These are phyloP conservation scores for Stenotaenia linearis DNA, from an alignment of 2,888 invertebrate genomes.

Conservation along the genomic window DNA sequence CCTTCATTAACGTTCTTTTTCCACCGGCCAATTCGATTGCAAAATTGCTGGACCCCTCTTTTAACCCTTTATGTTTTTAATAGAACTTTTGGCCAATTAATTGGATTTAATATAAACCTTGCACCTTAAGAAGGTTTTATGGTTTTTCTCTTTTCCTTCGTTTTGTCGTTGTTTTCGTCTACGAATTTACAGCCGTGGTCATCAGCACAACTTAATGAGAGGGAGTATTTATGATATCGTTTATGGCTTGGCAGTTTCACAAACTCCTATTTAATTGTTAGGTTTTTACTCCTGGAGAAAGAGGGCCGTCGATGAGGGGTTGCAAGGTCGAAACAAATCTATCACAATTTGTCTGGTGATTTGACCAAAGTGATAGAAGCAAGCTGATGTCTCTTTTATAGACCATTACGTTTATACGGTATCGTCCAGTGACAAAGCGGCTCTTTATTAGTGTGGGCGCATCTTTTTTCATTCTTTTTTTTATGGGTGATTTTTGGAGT, in stretches of 20 bases:
- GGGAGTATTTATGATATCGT: neutral
- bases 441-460: neutral
- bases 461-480: neutral
- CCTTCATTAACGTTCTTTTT: conserved; percentile 1
- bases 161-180: neutral
- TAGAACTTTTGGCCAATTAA: neutral
- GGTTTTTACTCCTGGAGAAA: neutral
- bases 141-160: no score
- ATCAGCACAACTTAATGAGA: neutral
- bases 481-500: neutral
- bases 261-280: neutral
- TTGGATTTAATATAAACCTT: neutral
- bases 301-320: neutral
- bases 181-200: neutral
- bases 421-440: conserved; percentile 7
- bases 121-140: neutral
- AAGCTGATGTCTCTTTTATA: conserved; percentile 20
- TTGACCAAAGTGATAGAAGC: conserved; percentile 17
- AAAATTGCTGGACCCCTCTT: neutral
- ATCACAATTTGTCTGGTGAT: conserved; percentile 26
- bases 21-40: conserved; percentile 17
- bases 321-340: conserved; percentile 10
- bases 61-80: neutral
- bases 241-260: neutral
- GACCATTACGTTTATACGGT: conserved; percentile 10